phyloP scores from a whole-genome alignment of 2,888 invertebrate genomes.

The Falcaria lacertinaria region DNA sequence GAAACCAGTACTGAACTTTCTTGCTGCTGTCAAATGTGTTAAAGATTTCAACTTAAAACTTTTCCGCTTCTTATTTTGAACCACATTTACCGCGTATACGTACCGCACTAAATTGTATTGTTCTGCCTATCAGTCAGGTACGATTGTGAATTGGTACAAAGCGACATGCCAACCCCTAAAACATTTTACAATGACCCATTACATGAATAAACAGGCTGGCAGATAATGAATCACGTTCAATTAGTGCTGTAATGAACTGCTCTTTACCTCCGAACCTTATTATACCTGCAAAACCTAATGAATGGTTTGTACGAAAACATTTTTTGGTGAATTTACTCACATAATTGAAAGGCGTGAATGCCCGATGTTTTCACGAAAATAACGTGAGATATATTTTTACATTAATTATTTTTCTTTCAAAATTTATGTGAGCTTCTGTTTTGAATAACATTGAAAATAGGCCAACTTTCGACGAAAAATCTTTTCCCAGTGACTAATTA shows the following conservation, averaged over 20 bases:
- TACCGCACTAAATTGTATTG: too few relatives aligned
- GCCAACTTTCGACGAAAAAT: background rate
- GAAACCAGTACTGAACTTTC: too few relatives aligned
- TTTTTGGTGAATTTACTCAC: constrained; percentile 14
- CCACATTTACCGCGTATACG: too few relatives aligned
- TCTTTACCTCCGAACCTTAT: constrained; percentile 23
- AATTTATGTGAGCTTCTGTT: background rate
- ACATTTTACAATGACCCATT: constrained; percentile 22
- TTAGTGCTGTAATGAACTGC: constrained; percentile 42
- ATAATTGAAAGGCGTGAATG: constrained; percentile 18
- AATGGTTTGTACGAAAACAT: constrained; percentile 13
- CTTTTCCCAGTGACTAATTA: background rate
- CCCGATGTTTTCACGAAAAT: constrained; percentile 12
- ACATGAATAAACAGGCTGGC: constrained; percentile 39
- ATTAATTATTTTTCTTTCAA: background rate
- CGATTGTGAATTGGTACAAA: background rate
- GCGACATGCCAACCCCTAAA: constrained; percentile 10
- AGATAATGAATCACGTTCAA: constrained; percentile 51
- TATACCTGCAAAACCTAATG: constrained; percentile 10
- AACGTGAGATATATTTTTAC: constrained; percentile 4
- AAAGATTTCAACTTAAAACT: too few relatives aligned
- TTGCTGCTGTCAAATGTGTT: too few relatives aligned
- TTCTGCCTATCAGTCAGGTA: background rate
- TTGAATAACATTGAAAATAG: background rate
- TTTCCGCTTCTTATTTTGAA: too few relatives aligned